A percentile compares a stretch with the other conserved stretches of the same genome.
phyloP scores from a whole-genome alignment of 2,113 vertebrate genomes.

The Sinocyclocheilus anophthalmus region DNA sequence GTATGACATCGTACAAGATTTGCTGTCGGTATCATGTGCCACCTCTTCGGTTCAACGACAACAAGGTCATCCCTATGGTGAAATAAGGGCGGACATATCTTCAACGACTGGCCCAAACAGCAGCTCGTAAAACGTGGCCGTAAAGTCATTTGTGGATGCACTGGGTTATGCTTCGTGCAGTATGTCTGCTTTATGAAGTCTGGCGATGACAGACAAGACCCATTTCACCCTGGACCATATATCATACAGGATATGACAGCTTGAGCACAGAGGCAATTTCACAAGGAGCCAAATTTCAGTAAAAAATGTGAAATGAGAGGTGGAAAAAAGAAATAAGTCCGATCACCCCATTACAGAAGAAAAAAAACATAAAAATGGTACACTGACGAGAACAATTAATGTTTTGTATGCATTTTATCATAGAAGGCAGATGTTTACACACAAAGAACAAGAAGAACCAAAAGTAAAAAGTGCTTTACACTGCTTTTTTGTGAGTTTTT shows the following conservation, averaged over 20 bases:
- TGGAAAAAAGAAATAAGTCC: not conserved
- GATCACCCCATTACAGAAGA: not conserved
- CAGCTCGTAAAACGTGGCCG: constrained; percentile 54
- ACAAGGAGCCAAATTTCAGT: not conserved
- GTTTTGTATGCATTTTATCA: not conserved
- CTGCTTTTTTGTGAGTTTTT: not conserved
- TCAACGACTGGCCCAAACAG: constrained; percentile 62
- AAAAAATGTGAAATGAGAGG: not conserved
- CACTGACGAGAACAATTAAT: not conserved
- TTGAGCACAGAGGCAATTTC: constrained; percentile 27
- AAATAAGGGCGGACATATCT: constrained; percentile 58
- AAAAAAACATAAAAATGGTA: not conserved
- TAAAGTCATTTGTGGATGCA: constrained; percentile 64
- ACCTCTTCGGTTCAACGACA: constrained; percentile 53
- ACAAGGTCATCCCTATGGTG: constrained; percentile 61
- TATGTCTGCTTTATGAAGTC: constrained; percentile 51
- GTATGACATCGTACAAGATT: constrained; percentile 52
- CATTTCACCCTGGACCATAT: constrained; percentile 41
- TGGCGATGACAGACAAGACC: constrained; percentile 56
- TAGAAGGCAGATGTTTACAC: not conserved
- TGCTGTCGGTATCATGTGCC: constrained; percentile 6
- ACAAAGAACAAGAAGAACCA: not conserved
- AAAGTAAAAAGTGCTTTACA: not conserved
- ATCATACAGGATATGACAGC: constrained; percentile 33
- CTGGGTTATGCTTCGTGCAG: constrained; percentile 58